Evolutionary conservation across 2,113 vertebrate genomes (phyloP).

Genomic region (Cyanoderma ruficeps): DNA sequence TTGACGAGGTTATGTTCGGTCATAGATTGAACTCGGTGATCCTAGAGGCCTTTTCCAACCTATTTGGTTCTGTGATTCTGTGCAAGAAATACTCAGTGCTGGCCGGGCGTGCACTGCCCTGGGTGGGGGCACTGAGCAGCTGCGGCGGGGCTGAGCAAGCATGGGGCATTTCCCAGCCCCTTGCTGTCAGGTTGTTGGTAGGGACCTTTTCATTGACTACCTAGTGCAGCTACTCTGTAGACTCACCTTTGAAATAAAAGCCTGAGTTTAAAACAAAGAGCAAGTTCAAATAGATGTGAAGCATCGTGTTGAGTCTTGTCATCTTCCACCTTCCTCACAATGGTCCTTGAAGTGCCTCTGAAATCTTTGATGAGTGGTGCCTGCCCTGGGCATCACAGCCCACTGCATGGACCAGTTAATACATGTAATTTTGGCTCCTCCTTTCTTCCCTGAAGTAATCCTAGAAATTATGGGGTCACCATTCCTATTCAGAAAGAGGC

Average conservation of each 20-base stretch:
- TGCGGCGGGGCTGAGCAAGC: neutral
- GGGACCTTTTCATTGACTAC: accelerated
- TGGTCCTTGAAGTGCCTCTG: neutral
- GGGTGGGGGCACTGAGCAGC: neutral
- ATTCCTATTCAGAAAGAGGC: neutral
- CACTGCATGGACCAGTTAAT: neutral
- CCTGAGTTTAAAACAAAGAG: neutral
- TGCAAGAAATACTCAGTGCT: accelerated
- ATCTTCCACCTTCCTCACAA: neutral
- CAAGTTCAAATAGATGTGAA: neutral
- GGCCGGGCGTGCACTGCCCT: accelerated
- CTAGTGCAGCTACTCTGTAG: neutral
- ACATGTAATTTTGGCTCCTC: neutral
- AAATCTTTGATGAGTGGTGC: neutral
- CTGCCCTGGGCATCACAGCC: neutral
- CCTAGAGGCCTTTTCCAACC: neutral
- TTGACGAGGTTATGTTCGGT: neutral
- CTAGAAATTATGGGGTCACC: neutral
- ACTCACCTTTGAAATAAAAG: neutral
- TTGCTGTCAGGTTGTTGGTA: neutral
- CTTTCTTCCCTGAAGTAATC: neutral
- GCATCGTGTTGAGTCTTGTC: neutral
- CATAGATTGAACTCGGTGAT: neutral
- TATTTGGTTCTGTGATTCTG: too few relatives aligned
- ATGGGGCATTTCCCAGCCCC: accelerated